Conservation (phyloP, 2,888 invertebrate genomes). For the Pammene fasciana region DNA sequence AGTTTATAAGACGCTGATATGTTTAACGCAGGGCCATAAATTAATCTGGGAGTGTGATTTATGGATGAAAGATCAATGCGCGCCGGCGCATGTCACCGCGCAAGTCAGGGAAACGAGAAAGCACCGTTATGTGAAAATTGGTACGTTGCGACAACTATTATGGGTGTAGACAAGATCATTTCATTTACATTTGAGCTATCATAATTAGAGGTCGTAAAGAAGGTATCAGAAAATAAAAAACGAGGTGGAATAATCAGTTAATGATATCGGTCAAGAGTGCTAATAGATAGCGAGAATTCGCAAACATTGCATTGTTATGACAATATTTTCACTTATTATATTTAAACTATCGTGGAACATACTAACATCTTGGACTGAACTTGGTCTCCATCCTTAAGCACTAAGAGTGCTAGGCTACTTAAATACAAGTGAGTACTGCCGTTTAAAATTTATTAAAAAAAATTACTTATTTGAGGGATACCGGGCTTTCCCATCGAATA, state of each 20-base stretch:
- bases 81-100: constrained; percentile 21
- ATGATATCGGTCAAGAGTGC: no score
- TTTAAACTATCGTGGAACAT: no score
- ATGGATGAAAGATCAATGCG: constrained; percentile 55
- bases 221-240: not conserved
- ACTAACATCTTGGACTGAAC: no score
- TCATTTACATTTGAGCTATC: not conserved
- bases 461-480: no score
- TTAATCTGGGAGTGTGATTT: constrained; percentile 69
- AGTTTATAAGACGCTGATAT: constrained; percentile 35
- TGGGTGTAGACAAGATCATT: not conserved
- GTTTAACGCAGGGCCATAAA: constrained; percentile 55
- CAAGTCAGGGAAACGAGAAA: constrained; percentile 19
- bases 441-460: no score
- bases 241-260: not conserved
- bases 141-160: not conserved
- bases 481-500: no score
- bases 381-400: no score
- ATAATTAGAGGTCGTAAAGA: not conserved
- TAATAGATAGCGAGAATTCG: no score
- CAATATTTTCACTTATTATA: no score
- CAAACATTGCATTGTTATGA: no score
- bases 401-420: no score
- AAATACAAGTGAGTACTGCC: no score
- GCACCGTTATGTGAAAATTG: constrained; percentile 11